Evolutionary conservation across 2,888 invertebrate species (phyloP), one percentile per base, ranked within the genome.

Genomic region (Ommatoiulus sabulosus): DNA sequence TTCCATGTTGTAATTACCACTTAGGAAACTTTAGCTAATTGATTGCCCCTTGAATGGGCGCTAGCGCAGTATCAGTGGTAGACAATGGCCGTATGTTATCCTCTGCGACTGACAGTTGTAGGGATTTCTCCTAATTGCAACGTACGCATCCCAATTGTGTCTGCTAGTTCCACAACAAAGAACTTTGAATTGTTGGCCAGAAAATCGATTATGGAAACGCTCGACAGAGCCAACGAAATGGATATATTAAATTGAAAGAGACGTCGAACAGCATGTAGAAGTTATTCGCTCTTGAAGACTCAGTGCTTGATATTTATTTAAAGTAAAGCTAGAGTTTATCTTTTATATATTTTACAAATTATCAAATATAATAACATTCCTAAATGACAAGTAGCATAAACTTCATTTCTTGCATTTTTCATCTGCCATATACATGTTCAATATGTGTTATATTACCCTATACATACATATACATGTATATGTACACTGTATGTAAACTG

Each of bases 141-240:
- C 24, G 24, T 72, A 6, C 24, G 72, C 72, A 72, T 72, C 72
- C 72, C n/a, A 72, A 72, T 72, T 72, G 72, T 8, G 52, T 20
- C 72, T 72, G 72, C 7, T 72, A 72, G 72, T 72, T 20, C 72
- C 7, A 8, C 20, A 24, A 24, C 72, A 72, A 72, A 72, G 72
- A 72, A 24, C 72, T 72, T 7, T 63, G 57, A 72, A 24, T 72
- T 72, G 72, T 17, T 72, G 72, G 20, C 72, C 72, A 72, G 72
- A 72, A 72, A 72, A 72, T 72, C 72, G 72, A 72, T 72, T 72
- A 24, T 72, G 72, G 72, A n/a, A 24, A 72, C 72, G 72, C 17
- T 72, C 20, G 72, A 20, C 24, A 24, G 5, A 17, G 7, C 7
- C 10, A 24, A 20, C 72, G 20, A 72, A 20, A 6, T 72, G 20